Base-by-base conservation (phyloP, 53 echinoderm and acorn worm genomes). In the Holothuria scabra region DNA sequence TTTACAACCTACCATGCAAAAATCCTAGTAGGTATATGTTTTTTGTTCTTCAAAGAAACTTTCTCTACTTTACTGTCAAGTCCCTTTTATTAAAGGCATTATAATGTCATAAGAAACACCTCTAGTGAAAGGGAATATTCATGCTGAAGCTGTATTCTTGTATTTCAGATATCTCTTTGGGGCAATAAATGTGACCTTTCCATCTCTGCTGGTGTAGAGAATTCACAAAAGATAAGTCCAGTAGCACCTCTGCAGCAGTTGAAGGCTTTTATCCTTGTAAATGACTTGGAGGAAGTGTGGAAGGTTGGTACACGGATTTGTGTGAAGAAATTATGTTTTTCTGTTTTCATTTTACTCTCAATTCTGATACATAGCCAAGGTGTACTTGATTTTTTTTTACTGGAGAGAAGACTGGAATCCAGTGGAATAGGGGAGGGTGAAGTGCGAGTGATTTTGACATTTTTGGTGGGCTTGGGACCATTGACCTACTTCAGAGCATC, bases 121-220 rank as follows among this genome's bases (percentile, higher is more conserved):
- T 31, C 24, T 19, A 14, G 12, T 29, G 20, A 12, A 64, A 64
- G 13, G 18, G 52, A 52, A 52, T 16, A 3, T 52, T 52, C 14
- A 52, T 18, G 18, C 16, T 16, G 52, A 16, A 0, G 1, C 18
- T 52, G 52, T 12, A 30, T 35, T 12, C 25, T 72, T 3, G 1
- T 46, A 24, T 28, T 46, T n/a, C 74, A 96, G 96, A 95, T 93
- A 60, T 89, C 93, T 34, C 72, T 96, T 12, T 96, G 96, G 96
- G 96, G 96, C 9, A 96, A 96, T 76, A 96, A 88, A 62, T 96
- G 96, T 76, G 96, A 96, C 46, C 86, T 96, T 46, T 96, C 96
- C 66, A 93, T 96, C 79, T 93, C 96, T 56, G 96, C 96, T 59
- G 96, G 96, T 13, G 63, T 85, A 38, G 93, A 93, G 66, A 91